Conservation (phyloP, 2,113 vertebrate species). For the Ciconia maguari region DNA sequence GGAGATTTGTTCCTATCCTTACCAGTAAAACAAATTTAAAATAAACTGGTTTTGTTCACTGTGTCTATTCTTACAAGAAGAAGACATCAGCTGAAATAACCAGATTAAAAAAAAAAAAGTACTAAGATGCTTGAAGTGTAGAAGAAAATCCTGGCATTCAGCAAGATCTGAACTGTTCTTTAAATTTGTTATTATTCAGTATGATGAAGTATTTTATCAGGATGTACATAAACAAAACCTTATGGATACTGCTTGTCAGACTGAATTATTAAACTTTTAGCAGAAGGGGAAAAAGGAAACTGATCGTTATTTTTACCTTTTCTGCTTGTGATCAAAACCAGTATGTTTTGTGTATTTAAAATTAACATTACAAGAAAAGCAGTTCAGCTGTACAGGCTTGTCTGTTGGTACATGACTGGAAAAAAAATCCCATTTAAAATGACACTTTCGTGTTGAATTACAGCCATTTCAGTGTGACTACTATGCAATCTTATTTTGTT, state of each 20-base stretch:
- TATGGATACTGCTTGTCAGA: conserved; percentile 5
- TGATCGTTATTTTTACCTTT: neutral
- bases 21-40: neutral
- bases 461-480: neutral
- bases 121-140: neutral
- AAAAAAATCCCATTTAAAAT: conserved; percentile 3
- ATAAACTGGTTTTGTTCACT: neutral
- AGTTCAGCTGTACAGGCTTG: neutral
- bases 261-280: conserved; percentile 8
- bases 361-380: conserved; percentile 1
- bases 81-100: neutral
- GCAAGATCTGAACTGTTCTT: neutral
- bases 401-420: neutral
- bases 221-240: neutral
- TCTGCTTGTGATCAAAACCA: neutral
- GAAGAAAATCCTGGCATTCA: neutral
- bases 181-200: neutral
- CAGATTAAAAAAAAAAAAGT: neutral
- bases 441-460: conserved; percentile 14
- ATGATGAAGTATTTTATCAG: neutral
- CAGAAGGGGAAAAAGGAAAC: neutral
- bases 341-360: conserved; percentile 1
- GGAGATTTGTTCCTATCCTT: neutral
- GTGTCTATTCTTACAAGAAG: neutral
- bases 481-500: conserved; percentile 17